Percentiles rank a stretch among this genome's conserved stretches.
Conservation (phyloP, 1,140 invertebrate genomes). For the Lamellibrachia luymesi region DNA sequence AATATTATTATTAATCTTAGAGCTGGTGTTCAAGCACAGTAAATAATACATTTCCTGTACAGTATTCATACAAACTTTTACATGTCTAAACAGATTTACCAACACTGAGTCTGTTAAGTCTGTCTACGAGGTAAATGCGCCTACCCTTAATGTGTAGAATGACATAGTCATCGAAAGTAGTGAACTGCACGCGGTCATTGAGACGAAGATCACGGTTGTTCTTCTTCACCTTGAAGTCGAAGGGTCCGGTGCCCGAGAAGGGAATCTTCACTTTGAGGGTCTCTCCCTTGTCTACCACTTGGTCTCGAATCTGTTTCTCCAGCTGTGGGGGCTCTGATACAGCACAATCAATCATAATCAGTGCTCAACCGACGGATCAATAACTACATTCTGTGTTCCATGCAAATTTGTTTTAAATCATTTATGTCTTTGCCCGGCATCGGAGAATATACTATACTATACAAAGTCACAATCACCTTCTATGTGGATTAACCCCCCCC, state of each 20-base stretch:
- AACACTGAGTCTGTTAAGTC: not conserved
- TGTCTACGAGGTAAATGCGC: not conserved
- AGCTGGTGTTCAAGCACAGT: not conserved
- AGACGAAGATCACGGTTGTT: slow-evolving; percentile 77
- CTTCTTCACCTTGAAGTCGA: slow-evolving; percentile 79
- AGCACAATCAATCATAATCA: slow-evolving; percentile 26
- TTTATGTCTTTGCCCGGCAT: no score
- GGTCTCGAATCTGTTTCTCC: slow-evolving; percentile 46
- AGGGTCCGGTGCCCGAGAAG: slow-evolving; percentile 79
- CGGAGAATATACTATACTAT: no score
- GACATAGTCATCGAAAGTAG: slow-evolving; percentile 92
- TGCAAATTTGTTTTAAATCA: not conserved
- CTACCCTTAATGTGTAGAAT: slow-evolving; percentile 67
- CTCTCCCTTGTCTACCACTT: slow-evolving; percentile 52
- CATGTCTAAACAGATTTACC: not conserved
- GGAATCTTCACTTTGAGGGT: slow-evolving; percentile 57
- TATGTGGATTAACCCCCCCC: no score
- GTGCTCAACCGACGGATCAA: no score
- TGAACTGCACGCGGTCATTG: slow-evolving; percentile 81
- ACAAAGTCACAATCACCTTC: no score
- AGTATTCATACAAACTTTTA: not conserved
- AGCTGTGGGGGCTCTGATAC: slow-evolving; percentile 39
- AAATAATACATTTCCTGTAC: not conserved
- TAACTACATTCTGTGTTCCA: no score
- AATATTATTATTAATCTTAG: not conserved